phyloP scores from a whole-genome alignment of 2,888 invertebrate species.

The Xestia c-nigrum region DNA sequence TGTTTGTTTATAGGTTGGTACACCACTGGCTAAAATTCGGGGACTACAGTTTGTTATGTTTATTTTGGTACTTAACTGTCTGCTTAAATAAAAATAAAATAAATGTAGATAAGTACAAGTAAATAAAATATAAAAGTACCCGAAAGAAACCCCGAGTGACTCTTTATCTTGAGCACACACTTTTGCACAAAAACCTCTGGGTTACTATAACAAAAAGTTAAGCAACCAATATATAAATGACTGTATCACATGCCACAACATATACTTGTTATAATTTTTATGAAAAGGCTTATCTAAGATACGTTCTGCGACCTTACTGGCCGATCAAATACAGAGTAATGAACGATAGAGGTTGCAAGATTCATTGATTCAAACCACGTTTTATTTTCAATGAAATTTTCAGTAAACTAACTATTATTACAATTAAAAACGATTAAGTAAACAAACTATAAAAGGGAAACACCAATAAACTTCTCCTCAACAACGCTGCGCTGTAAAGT shows the following conservation, averaged over 20 bases:
- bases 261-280: constrained; percentile 64
- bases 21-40: too few species aligned
- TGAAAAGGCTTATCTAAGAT: constrained; percentile 59
- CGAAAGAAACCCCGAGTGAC: background rate
- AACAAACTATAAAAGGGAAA: background rate
- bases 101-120: background rate
- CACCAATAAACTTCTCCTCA: background rate
- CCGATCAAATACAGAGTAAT: constrained; percentile 61
- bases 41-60: too few species aligned
- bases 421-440: background rate
- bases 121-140: background rate
- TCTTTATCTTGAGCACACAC: background rate
- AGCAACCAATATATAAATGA: constrained; percentile 24
- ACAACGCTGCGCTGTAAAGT: too few species aligned
- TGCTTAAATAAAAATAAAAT: background rate
- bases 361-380: background rate
- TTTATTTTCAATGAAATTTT: too few species aligned
- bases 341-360: constrained; percentile 36
- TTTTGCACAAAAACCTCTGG: background rate
- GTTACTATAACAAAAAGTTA: constrained; percentile 5
- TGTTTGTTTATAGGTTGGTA: too few species aligned
- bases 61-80: background rate
- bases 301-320: constrained; percentile 64
- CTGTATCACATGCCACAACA: constrained; percentile 50
- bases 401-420: background rate